A percentile compares a stretch with the other conserved stretches of the same genome.
Evolutionary conservation across 2,888 invertebrate species (phyloP).

Genomic region (Melanostoma scalare): DNA sequence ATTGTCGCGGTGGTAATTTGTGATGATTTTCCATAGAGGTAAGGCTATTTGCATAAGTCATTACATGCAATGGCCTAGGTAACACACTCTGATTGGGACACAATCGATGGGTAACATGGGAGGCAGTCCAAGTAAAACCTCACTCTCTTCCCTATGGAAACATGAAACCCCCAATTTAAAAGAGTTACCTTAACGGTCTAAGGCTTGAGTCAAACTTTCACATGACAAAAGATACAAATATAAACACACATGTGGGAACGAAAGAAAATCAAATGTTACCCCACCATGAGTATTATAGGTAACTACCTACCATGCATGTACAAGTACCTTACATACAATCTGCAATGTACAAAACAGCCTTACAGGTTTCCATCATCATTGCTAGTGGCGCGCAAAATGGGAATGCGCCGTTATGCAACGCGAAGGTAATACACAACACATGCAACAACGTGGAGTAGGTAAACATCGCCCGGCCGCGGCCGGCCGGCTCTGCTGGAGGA

Average conservation of each 20-base stretch:
- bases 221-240: conserved; percentile 27
- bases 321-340: too few species aligned
- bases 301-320: not conserved
- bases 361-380: conserved; percentile 64
- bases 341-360: not conserved
- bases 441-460: conserved; percentile 41
- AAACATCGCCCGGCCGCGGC: conserved; percentile 1
- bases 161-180: conserved; percentile 36
- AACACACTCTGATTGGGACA: conserved; percentile 45
- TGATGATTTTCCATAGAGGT: conserved; percentile 66
- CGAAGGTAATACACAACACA: conserved; percentile 47
- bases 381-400: conserved; percentile 62
- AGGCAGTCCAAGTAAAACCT: conserved; percentile 58
- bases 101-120: conserved; percentile 66
- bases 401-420: conserved; percentile 71
- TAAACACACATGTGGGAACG: conserved; percentile 54
- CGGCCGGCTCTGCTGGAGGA: conserved; percentile 21
- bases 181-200: conserved; percentile 61
- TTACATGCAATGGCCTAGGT: conserved; percentile 35
- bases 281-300: conserved; percentile 6
- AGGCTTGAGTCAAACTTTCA: conserved; percentile 64
- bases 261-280: conserved; percentile 47
- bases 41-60: conserved; percentile 69
- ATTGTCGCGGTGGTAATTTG: conserved; percentile 64
- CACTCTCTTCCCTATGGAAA: conserved; percentile 22